Percentiles rank a stretch among this genome's conserved stretches.
Conservation (phyloP, 2,797 vertebrate species). For the Cuculus canorus region DNA sequence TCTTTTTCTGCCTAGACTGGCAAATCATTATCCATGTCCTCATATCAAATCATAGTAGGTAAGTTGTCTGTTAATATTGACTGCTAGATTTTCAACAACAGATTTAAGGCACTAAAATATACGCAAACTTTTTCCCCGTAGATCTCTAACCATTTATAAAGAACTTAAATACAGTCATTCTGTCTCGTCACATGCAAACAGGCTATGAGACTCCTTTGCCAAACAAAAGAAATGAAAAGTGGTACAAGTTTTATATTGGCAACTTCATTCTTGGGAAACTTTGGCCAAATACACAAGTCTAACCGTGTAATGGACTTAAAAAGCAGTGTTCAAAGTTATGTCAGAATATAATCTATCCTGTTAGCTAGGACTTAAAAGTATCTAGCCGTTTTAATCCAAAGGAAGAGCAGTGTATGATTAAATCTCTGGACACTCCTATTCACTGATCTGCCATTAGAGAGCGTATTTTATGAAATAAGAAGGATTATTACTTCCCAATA, state of each 20-base stretch:
- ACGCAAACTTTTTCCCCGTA: neutral
- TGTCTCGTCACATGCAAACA: neutral
- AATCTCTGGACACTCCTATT: neutral
- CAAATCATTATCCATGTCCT: slow-evolving; percentile 8
- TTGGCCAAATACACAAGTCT: neutral
- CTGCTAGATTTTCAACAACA: neutral
- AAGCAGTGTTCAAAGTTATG: neutral
- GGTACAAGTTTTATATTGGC: neutral
- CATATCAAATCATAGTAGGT: neutral
- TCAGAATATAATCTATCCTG: neutral
- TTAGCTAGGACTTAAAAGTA: neutral
- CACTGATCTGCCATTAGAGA: neutral
- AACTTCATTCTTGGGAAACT: neutral
- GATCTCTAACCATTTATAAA: neutral
- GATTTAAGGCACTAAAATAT: neutral
- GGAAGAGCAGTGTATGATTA: neutral
- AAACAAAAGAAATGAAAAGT: neutral
- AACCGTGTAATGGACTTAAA: neutral
- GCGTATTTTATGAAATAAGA: neutral
- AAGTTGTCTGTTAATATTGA: neutral
- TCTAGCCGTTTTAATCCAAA: neutral
- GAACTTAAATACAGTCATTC: neutral
- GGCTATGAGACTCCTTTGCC: neutral
- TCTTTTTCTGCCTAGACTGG: neutral
- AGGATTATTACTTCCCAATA: neutral